phyloP scores from a whole-genome alignment of 1,140 invertebrate species.

The Camponotus pennsylvanicus region DNA sequence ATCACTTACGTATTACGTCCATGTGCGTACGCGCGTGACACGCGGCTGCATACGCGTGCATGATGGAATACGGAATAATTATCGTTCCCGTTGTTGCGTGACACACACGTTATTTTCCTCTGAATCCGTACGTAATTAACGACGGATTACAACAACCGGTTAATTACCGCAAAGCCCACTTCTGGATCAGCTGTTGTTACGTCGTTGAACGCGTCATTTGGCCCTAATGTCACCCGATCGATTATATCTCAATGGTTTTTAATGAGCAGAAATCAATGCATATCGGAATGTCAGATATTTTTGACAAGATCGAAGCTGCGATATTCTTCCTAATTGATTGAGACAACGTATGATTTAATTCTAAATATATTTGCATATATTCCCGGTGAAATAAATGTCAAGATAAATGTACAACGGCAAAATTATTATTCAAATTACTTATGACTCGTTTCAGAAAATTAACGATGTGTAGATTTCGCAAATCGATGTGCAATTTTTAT shows the following conservation, averaged over 20 bases:
- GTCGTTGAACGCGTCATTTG: conserved; percentile 34
- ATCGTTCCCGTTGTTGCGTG: conserved; percentile 62
- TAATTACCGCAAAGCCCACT: conserved; percentile 64
- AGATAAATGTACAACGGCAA: background rate
- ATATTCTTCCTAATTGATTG: background rate
- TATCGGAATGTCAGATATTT: background rate
- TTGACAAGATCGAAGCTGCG: background rate
- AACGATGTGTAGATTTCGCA: too few relatives aligned
- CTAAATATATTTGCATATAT: background rate
- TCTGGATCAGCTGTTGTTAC: conserved; percentile 24
- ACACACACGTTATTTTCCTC: conserved; percentile 70
- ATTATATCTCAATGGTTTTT: conserved; percentile 27
- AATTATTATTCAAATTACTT: conserved; percentile 14
- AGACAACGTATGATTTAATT: background rate
- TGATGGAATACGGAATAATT: conserved; percentile 63
- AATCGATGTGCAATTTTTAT: background rate
- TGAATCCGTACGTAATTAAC: conserved; percentile 70
- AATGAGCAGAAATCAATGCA: background rate
- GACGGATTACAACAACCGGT: conserved; percentile 67
- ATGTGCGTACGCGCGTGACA: conserved; percentile 61
- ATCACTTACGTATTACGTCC: conserved; percentile 28
- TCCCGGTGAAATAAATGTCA: background rate
- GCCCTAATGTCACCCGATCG: conserved; percentile 30
- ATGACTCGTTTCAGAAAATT: background rate
- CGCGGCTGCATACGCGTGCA: conserved; percentile 52